Conservation (phyloP, 2,888 invertebrate species). For the Hartigia nigra region DNA sequence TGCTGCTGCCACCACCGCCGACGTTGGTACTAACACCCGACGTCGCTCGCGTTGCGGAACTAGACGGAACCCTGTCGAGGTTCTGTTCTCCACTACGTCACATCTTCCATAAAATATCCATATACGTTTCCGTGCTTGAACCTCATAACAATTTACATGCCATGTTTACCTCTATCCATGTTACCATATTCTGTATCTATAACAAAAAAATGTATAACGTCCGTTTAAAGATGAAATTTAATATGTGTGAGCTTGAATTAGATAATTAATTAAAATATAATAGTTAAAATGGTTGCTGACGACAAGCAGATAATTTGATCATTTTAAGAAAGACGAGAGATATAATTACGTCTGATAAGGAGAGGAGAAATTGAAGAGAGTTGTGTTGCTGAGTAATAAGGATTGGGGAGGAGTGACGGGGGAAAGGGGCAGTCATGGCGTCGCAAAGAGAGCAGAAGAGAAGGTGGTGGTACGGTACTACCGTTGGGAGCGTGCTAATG, state of each 20-base stretch:
- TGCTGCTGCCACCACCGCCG: conserved; percentile 35
- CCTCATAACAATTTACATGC: background rate
- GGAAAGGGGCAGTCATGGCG: background rate
- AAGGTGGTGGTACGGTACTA: conserved; percentile 44
- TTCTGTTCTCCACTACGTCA: conserved; percentile 16
- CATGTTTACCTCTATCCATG: no score
- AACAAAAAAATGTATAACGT: background rate
- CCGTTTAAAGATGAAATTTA: background rate
- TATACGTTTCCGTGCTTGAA: background rate
- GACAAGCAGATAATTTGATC: background rate
- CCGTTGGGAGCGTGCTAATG: conserved; percentile 71
- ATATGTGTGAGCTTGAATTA: background rate
- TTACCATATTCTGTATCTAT: background rate
- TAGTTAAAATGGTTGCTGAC: background rate
- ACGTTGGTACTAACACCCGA: conserved; percentile 16
- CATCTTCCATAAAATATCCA: background rate
- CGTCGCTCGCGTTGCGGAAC: conserved; percentile 28
- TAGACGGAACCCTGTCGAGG: conserved; percentile 26
- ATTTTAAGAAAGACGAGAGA: background rate
- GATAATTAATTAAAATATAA: background rate
- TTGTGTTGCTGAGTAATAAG: background rate
- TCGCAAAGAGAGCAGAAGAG: conserved; percentile 1
- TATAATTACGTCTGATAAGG: background rate
- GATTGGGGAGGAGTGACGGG: background rate
- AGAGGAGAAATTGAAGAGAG: background rate